phyloP scores from a whole-genome alignment of 2,797 vertebrate genomes.

The Vespertilio murinus region DNA sequence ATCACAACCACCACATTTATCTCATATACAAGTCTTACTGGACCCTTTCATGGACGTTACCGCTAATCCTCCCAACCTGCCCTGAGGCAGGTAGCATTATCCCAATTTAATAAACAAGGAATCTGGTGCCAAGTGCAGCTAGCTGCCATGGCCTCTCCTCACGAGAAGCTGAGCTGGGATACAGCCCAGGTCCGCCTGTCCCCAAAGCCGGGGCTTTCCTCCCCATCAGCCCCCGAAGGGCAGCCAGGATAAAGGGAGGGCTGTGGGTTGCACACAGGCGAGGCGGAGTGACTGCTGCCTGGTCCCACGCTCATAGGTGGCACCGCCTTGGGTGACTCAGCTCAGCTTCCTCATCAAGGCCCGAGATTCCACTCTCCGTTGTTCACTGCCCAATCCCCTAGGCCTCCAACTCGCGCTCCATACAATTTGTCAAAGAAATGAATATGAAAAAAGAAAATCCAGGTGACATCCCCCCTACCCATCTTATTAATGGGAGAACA shows the following conservation, averaged over 20 bases:
- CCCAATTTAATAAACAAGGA: background rate
- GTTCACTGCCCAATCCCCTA: background rate
- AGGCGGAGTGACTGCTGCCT: background rate
- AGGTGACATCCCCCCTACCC: background rate
- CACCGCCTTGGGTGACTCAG: background rate
- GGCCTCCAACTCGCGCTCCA: background rate
- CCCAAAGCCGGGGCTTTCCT: background rate
- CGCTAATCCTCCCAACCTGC: background rate
- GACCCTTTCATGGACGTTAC: background rate
- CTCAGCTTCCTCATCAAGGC: background rate
- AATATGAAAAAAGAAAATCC: slow-evolving; percentile 24
- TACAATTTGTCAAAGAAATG: background rate
- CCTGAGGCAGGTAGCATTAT: background rate
- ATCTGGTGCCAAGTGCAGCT: background rate
- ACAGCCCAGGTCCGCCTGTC: background rate
- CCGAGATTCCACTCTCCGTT: background rate
- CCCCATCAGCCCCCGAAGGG: background rate
- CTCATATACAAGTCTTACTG: background rate
- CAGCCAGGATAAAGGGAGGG: background rate
- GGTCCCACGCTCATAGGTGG: background rate
- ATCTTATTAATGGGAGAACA: background rate
- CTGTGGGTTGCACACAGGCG: rapidly evolving
- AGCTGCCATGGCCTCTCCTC: background rate
- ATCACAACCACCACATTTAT: background rate
- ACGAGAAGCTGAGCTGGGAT: background rate